phyloP scores from a whole-genome alignment of 2,888 invertebrate genomes.

The Orchesellides sinensis region DNA sequence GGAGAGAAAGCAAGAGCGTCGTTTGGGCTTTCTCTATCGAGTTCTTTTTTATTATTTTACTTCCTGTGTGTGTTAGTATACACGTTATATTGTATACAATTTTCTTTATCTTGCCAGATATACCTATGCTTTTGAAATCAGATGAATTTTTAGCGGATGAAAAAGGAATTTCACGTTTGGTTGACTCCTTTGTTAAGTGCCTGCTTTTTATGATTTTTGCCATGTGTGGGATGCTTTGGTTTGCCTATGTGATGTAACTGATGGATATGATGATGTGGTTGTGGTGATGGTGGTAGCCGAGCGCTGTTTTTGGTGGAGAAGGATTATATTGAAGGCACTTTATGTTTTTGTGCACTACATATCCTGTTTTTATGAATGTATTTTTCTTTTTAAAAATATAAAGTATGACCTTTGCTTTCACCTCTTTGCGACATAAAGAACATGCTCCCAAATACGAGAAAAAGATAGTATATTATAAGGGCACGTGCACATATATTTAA shows the following conservation, averaged over 20 bases:
- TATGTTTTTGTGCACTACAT: background rate
- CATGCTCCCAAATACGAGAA: too few relatives aligned
- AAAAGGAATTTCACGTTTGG: conserved; percentile 44
- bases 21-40: too few relatives aligned
- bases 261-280: too few relatives aligned
- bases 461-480: too few relatives aligned
- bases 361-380: background rate
- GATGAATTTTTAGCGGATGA: conserved; percentile 38
- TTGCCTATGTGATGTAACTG: background rate
- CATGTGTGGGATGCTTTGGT: conserved; percentile 12
- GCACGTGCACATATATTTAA: background rate
- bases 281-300: conserved; percentile 1
- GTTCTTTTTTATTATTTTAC: background rate
- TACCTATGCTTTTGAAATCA: background rate
- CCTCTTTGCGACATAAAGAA: background rate
- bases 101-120: background rate
- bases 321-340: too few relatives aligned
- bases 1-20: too few relatives aligned
- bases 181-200: conserved; percentile 35
- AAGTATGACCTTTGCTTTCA: background rate
- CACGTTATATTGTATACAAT: too few relatives aligned
- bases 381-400: background rate
- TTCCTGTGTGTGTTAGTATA: too few relatives aligned
- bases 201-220: conserved; percentile 16
- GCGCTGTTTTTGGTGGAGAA: too few relatives aligned